phyloP scores from a whole-genome alignment of 92 coral and sea anemone species.

The Galaxea fascicularis region DNA sequence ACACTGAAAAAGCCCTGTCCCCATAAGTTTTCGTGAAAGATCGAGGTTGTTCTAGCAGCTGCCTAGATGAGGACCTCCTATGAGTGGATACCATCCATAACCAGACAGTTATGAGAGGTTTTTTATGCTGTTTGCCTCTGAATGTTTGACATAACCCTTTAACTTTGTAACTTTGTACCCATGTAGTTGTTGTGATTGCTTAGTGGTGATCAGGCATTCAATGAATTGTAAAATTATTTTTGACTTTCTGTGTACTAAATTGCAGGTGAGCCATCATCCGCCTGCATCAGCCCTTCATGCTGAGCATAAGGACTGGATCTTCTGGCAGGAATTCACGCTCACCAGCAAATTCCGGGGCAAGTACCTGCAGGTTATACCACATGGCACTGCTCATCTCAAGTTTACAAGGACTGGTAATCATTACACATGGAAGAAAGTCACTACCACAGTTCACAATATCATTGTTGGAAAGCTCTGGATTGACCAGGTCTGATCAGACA shows the following conservation, averaged over 20 bases:
- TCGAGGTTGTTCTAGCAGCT: too few species aligned
- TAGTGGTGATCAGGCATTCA: neutral
- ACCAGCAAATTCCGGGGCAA: conserved; percentile 99
- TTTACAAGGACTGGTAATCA: conserved; percentile 94
- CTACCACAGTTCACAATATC: conserved; percentile 97
- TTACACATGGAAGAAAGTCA: conserved; percentile 98
- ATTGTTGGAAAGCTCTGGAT: conserved; percentile 99
- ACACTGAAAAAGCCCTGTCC: too few species aligned
- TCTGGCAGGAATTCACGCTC: conserved; percentile 99
- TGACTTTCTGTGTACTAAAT: neutral
- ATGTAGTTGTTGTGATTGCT: too few species aligned
- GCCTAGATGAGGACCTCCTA: too few species aligned
- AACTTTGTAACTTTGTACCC: too few species aligned
- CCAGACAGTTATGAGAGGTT: too few species aligned
- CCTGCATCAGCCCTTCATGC: conserved; percentile 95
- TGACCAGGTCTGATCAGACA: conserved; percentile 81
- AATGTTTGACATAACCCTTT: too few species aligned
- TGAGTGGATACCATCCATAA: too few species aligned
- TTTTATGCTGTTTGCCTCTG: too few species aligned
- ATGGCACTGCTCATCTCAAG: conserved; percentile 93
- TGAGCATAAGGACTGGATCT: conserved; percentile 99
- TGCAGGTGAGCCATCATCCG: conserved; percentile 98
- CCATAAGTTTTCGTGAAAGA: too few species aligned
- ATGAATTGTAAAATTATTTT: neutral
- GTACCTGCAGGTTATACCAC: conserved; percentile 95